These are phyloP conservation scores for Passer montanus DNA, from an alignment of 2,113 vertebrate genomes.

Conservation along the genomic window DNA sequence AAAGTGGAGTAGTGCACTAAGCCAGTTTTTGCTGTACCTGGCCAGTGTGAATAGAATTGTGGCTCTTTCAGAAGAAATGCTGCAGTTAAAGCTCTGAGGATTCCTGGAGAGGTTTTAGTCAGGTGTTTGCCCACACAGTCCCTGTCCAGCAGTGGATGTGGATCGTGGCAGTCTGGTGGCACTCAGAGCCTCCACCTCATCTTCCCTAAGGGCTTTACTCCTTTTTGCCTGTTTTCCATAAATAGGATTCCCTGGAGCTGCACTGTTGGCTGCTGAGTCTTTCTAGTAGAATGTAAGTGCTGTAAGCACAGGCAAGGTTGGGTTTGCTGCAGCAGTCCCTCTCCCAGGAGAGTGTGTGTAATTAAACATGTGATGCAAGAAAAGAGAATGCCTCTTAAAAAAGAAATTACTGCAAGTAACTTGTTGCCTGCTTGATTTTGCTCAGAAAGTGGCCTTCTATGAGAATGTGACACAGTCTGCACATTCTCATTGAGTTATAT, in stretches of 20 bases:
- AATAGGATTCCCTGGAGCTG: neutral
- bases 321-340: neutral
- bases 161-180: rapidly evolving
- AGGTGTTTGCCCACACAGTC: neutral
- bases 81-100: neutral
- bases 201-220: neutral
- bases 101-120: neutral
- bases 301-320: neutral
- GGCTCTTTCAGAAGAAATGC: neutral
- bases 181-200: neutral
- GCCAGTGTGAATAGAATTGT: neutral
- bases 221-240: neutral
- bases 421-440: neutral
- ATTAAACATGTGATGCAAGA: neutral
- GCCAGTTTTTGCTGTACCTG: no score
- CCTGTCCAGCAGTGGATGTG: neutral
- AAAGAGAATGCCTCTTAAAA: neutral
- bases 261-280: neutral
- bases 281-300: neutral
- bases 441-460: neutral
- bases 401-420: neutral
- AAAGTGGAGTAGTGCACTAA: rapidly evolving
- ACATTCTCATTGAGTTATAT: neutral
- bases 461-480: neutral
- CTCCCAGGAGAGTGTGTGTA: neutral